These are phyloP conservation scores for Petrocephalus zakoni DNA, from an alignment of 2,113 vertebrate species.

Conservation along the genomic window DNA sequence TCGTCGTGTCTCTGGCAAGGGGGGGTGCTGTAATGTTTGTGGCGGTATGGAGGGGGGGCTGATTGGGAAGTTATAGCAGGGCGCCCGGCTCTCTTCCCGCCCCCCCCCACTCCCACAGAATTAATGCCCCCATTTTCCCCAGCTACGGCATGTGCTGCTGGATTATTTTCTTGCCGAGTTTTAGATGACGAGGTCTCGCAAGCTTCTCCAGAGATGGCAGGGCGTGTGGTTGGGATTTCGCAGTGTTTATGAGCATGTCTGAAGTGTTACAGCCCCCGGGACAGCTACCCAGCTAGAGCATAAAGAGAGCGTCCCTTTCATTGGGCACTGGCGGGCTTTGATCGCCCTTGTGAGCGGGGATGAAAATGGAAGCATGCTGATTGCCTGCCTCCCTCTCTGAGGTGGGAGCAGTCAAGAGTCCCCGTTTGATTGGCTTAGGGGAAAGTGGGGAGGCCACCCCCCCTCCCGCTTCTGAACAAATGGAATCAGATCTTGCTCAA, in stretches of 20 bases:
- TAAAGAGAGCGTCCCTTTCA: constrained; percentile 58
- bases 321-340: constrained; percentile 56
- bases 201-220: background rate
- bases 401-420: constrained; percentile 49
- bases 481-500: constrained; percentile 22
- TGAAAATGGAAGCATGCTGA: constrained; percentile 35
- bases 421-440: constrained; percentile 49
- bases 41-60: no score
- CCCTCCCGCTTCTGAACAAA: constrained; percentile 42
- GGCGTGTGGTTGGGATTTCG: constrained; percentile 31
- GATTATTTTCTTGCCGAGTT: constrained; percentile 29
- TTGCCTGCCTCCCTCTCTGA: constrained; percentile 50
- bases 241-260: constrained; percentile 26
- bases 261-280: constrained; percentile 49
- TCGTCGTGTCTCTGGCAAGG: constrained; percentile 36
- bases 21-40: constrained; percentile 23
- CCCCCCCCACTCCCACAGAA: background rate
- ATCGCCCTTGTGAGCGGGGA: constrained; percentile 45
- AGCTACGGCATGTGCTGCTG: constrained; percentile 28
- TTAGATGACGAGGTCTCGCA: constrained; percentile 43
- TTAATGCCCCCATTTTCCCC: background rate
- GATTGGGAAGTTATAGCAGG: background rate
- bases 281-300: constrained; percentile 57
- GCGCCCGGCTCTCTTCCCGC: background rate
- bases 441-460: constrained; percentile 40